These are phyloP conservation scores for Sisyra terminalis DNA, from an alignment of 2,888 invertebrate genomes.

Conservation along the genomic window DNA sequence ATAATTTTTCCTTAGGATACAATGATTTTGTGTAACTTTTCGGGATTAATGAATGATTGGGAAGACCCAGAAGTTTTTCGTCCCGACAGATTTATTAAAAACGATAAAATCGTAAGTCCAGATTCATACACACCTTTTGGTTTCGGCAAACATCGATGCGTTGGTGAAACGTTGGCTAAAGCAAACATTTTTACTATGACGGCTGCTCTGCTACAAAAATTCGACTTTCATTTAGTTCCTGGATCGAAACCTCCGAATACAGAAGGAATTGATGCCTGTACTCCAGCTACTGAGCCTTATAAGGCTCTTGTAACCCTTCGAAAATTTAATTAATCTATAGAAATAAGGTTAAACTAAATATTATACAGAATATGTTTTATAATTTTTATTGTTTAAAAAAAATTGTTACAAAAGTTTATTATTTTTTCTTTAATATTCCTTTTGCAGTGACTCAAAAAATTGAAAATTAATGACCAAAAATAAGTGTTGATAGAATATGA, in stretches of 20 bases:
- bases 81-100: constrained; percentile 55
- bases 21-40: constrained; percentile 62
- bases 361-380: background rate
- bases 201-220: constrained; percentile 55
- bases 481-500: too few species aligned
- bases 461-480: too few species aligned
- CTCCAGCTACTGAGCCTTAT: constrained; percentile 57
- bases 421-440: too few species aligned
- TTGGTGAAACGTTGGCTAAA: constrained; percentile 64
- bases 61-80: constrained; percentile 52
- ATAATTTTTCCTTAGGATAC: constrained; percentile 46
- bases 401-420: background rate
- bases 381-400: background rate
- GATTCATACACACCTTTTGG: constrained; percentile 66
- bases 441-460: too few species aligned
- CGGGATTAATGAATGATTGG: constrained; percentile 53
- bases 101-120: constrained; percentile 41
- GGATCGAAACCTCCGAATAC: constrained; percentile 41
- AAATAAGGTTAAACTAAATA: background rate
- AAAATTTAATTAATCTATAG: constrained; percentile 5
- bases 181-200: constrained; percentile 66
- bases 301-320: constrained; percentile 38
- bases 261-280: constrained; percentile 59
- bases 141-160: constrained; percentile 59
- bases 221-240: constrained; percentile 45